Conservation (phyloP, 2,888 invertebrate genomes). For the Nomada goodeniana region DNA sequence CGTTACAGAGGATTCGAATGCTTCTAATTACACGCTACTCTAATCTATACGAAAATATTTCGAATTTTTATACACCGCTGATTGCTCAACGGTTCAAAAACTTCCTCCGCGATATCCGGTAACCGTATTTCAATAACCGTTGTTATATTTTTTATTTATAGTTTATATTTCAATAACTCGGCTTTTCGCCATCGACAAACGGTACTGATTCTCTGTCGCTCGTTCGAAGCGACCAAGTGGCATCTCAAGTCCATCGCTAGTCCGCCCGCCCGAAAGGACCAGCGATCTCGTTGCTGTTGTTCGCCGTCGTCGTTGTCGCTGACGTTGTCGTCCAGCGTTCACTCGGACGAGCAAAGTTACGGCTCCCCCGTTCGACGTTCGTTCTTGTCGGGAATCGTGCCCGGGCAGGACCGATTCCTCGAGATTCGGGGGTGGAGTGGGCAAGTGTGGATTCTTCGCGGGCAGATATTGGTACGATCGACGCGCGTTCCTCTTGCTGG, state of each 20-base stretch:
- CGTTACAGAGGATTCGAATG: too few species aligned
- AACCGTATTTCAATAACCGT: too few species aligned
- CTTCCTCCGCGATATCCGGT: too few species aligned
- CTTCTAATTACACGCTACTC: too few species aligned
- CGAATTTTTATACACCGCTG: too few species aligned
- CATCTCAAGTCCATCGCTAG: constrained; percentile 13
- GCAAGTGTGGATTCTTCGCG: constrained; percentile 4
- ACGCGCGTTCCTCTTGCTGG: constrained; percentile 20
- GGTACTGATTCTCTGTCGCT: too few species aligned
- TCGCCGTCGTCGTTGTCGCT: constrained; percentile 46
- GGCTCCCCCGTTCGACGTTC: constrained; percentile 60
- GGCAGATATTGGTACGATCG: constrained; percentile 34
- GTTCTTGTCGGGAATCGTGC: constrained; percentile 50
- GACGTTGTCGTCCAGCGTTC: constrained; percentile 60
- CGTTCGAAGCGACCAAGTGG: not conserved
- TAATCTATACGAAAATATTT: too few species aligned
- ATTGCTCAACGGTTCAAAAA: too few species aligned
- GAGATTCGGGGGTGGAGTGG: constrained; percentile 1
- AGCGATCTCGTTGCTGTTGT: constrained; percentile 12
- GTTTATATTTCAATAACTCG: too few species aligned
- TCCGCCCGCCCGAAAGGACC: not conserved
- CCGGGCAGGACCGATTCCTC: constrained; percentile 1
- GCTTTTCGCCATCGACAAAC: too few species aligned
- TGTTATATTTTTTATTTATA: too few species aligned
- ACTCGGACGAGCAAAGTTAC: constrained; percentile 74